Conservation (phyloP, 2,888 invertebrate genomes). For the Ryuthela nishihirai region DNA sequence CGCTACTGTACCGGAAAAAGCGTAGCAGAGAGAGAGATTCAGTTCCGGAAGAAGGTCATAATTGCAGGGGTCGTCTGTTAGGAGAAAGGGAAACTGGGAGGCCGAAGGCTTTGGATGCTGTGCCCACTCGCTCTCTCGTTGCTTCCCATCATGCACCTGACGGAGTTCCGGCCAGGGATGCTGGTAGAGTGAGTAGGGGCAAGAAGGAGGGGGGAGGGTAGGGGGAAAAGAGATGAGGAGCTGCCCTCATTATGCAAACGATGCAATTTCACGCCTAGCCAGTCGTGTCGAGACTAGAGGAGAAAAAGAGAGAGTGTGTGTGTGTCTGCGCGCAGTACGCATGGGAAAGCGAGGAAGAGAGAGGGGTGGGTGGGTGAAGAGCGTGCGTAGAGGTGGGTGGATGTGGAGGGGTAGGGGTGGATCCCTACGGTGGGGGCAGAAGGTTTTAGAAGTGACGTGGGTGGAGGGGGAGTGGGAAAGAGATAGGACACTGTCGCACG, state of each 20-base stretch:
- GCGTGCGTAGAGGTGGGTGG: neutral
- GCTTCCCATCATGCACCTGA: too few species aligned
- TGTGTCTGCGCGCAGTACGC: slow-evolving; percentile 32
- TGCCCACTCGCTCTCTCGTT: too few species aligned
- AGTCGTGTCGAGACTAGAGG: slow-evolving; percentile 21
- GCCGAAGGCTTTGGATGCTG: too few species aligned
- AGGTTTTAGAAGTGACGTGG: too few species aligned
- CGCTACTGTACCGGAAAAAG: too few species aligned
- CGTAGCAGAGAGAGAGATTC: too few species aligned
- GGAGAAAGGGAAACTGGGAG: too few species aligned
- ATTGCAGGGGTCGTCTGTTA: too few species aligned
- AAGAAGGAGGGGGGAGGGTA: neutral
- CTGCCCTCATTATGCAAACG: slow-evolving; percentile 39
- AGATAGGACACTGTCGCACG: too few species aligned
- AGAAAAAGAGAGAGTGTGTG: slow-evolving; percentile 6
- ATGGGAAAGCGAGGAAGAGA: slow-evolving; percentile 10
- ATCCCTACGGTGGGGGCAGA: slow-evolving; percentile 2
- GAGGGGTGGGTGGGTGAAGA: neutral
- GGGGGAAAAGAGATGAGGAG: slow-evolving; percentile 24
- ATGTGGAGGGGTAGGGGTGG: neutral
- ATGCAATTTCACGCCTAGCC: slow-evolving; percentile 38
- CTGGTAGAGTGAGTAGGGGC: too few species aligned
- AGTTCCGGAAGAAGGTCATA: too few species aligned
- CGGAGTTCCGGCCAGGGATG: too few species aligned
- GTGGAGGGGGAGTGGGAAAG: slow-evolving; percentile 4